Base-by-base conservation (phyloP, 2,113 vertebrate species). In the Rousettus leschenaultii region DNA sequence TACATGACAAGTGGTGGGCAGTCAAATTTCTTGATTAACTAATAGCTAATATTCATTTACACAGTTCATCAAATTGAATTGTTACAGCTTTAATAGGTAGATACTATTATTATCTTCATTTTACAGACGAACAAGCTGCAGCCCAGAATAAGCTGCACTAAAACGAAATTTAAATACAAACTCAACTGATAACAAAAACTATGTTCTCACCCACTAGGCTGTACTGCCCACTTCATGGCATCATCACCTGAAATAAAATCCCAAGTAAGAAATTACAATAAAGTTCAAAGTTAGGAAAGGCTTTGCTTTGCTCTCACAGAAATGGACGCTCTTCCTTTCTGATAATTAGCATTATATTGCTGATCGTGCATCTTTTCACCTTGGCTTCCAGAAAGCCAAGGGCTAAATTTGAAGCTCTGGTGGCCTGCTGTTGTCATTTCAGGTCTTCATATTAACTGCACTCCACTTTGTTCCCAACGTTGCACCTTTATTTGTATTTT, bases 81-180 rank as follows among this genome's bases (percentile, higher is more conserved):
- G 33, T 94, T 40, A 77, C 55, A 51, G 65, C 55, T 82, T 86
- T 73, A 86, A 40, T 71, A 55, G 33, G 19, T 57, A 55, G 33
- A 86, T 35, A 26, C 14, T 74, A 1, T 73, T 48, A 30, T 63
- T 66, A 73, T 75, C 48, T 85, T 48, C 24, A 86, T 86, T 77
- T 94, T 89, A 93, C 78, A 83, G 45, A 78, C 87, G 14, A 87
- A 94, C 28, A 88, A 94, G 95, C 7, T 68, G 4, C 86, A 83
- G 80, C 6, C 22, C 33, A 59, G 11, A 89, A 79, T 84, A 85
- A 86, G 26, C 12, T 74, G 51, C 63, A 85, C 26, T 55, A 84
- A 85, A 94, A 51, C 43, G 80, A 97, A 97, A 86, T 79, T 70
- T 35, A 92, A 97, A 93, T 33, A 40, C 28, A 73, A 84, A 28